phyloP scores from a whole-genome alignment of 2,888 invertebrate species.

The Aphidoletes aphidimyza region DNA sequence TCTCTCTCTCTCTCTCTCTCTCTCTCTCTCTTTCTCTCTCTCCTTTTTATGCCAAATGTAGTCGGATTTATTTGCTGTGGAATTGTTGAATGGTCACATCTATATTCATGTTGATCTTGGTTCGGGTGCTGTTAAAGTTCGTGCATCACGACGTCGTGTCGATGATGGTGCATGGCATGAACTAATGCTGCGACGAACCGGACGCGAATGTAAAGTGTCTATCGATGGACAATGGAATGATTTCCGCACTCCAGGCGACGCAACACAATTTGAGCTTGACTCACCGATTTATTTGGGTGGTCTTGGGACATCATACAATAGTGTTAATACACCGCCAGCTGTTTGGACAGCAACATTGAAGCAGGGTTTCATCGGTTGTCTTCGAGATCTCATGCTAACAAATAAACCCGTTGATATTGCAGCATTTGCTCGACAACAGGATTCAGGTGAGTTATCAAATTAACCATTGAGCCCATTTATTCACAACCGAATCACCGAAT shows the following conservation, averaged over 20 bases:
- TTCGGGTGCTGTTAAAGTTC: constrained; percentile 86
- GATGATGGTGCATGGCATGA: constrained; percentile 96
- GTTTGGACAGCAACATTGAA: constrained; percentile 91
- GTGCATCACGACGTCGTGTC: constrained; percentile 82
- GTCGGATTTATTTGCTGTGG: constrained; percentile 93
- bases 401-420: constrained; percentile 89
- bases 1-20: background rate
- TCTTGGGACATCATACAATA: constrained; percentile 82
- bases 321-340: constrained; percentile 81
- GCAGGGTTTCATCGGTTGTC: constrained; percentile 93
- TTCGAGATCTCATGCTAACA: constrained; percentile 88
- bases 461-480: too few species aligned
- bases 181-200: constrained; percentile 83
- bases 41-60: constrained; percentile 63
- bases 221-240: constrained; percentile 90
- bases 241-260: constrained; percentile 89
- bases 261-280: constrained; percentile 87
- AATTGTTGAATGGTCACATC: constrained; percentile 92
- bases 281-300: constrained; percentile 91
- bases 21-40: too few species aligned
- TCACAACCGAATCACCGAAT: too few species aligned
- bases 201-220: constrained; percentile 86
- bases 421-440: constrained; percentile 87
- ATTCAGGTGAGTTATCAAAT: constrained; percentile 75
- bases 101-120: constrained; percentile 93